These are phyloP conservation scores for Tinea pellionella DNA, from an alignment of 2,888 invertebrate genomes.

Conservation along the genomic window DNA sequence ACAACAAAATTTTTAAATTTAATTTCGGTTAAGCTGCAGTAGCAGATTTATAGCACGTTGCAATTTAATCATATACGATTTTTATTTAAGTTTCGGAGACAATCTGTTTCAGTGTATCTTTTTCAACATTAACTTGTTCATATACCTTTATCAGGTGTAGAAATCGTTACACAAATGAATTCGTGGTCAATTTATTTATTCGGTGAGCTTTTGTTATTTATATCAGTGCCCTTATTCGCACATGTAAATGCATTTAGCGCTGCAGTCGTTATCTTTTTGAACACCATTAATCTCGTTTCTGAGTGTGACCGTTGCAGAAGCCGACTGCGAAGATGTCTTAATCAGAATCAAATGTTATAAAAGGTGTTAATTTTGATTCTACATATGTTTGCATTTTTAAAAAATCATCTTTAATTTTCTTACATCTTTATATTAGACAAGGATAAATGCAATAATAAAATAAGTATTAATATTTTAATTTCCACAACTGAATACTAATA, in stretches of 20 bases:
- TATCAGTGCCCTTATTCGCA: slow-evolving; percentile 61
- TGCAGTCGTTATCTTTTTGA: slow-evolving; percentile 54
- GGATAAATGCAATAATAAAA: no score
- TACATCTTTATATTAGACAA: no score
- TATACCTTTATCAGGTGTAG: not conserved
- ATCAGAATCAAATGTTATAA: slow-evolving; percentile 31
- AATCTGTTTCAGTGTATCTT: not conserved
- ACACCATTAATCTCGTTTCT: slow-evolving; percentile 69
- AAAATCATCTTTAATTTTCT: no score
- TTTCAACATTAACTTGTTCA: not conserved
- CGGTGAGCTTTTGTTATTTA: slow-evolving; percentile 23
- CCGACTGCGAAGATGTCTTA: slow-evolving; percentile 47
- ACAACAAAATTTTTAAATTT: not conserved
- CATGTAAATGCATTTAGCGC: slow-evolving; percentile 68
- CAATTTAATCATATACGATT: not conserved
- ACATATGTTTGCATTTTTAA: not conserved
- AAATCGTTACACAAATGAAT: slow-evolving; percentile 11
- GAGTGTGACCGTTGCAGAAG: slow-evolving; percentile 50
- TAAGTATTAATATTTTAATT: no score
- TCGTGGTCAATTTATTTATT: slow-evolving; percentile 13
- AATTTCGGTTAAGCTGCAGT: not conserved
- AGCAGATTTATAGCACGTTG: slow-evolving; percentile 8
- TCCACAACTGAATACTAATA: no score
- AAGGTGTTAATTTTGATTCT: not conserved
- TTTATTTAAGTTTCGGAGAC: not conserved